These are phyloP conservation scores for Orthosia gracilis DNA, from an alignment of 2,888 invertebrate genomes.

Conservation along the genomic window DNA sequence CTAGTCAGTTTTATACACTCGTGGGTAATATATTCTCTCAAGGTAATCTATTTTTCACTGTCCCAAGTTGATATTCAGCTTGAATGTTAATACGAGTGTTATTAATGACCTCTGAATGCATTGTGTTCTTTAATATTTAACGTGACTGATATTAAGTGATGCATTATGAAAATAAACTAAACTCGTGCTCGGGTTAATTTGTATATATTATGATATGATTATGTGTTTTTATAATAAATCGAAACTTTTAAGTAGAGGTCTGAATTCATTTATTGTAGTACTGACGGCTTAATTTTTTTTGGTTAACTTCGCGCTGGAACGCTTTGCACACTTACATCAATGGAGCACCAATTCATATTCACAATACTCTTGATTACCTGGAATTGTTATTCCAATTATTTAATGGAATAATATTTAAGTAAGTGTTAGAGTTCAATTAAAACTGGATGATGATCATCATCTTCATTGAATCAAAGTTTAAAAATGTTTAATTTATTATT, in stretches of 20 bases:
- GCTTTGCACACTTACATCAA: too few relatives aligned
- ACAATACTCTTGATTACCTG: too few relatives aligned
- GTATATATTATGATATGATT: not conserved
- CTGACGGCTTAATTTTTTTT: too few relatives aligned
- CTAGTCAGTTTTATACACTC: not conserved
- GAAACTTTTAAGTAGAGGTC: not conserved
- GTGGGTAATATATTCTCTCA: conserved; percentile 7
- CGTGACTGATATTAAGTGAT: conserved; percentile 26
- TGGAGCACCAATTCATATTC: too few relatives aligned
- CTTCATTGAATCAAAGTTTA: too few relatives aligned
- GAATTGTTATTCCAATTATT: too few relatives aligned
- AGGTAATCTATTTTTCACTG: conserved; percentile 36
- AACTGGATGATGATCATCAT: not conserved
- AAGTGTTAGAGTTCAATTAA: not conserved
- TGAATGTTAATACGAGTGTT: conserved; percentile 32
- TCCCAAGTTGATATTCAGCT: conserved; percentile 32
- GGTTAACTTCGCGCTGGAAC: too few relatives aligned
- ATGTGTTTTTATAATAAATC: too few relatives aligned
- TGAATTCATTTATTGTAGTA: not conserved
- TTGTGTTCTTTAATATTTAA: conserved; percentile 32
- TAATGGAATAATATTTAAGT: too few relatives aligned
- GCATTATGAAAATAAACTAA: conserved; percentile 28
- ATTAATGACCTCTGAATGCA: conserved; percentile 35
- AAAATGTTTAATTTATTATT: too few relatives aligned
- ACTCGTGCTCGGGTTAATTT: not conserved